A percentile compares a stretch with the other conserved stretches of the same genome.
phyloP scores from a whole-genome alignment of 2,888 invertebrate species.

The Tipula unca region DNA sequence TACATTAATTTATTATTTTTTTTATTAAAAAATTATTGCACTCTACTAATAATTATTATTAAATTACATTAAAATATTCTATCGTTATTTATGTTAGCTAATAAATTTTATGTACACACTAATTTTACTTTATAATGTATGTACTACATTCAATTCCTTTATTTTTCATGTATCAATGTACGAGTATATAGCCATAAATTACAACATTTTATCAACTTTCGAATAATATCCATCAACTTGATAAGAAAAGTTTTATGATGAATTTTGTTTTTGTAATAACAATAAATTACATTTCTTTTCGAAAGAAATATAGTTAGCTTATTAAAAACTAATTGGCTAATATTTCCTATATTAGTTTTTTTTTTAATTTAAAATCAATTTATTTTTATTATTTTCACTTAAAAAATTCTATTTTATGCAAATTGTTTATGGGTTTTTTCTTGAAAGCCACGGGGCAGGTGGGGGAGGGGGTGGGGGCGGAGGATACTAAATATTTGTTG shows the following conservation, averaged over 20 bases:
- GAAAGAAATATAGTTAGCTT: too few species aligned
- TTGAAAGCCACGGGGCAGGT: not conserved
- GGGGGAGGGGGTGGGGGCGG: too few species aligned
- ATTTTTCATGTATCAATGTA: too few species aligned
- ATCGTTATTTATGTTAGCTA: too few species aligned
- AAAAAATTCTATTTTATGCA: not conserved
- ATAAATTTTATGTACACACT: not conserved
- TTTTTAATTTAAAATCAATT: not conserved
- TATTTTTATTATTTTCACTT: not conserved
- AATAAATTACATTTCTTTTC: too few species aligned
- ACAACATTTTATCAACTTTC: not conserved
- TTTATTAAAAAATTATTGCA: not conserved
- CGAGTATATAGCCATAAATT: not conserved
- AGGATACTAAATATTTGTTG: not conserved
- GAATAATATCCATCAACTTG: not conserved
- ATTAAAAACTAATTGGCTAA: not conserved
- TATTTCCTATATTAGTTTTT: too few species aligned
- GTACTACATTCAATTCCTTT: too few species aligned
- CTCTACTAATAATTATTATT: not conserved
- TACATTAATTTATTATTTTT: not conserved
- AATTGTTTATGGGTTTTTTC: not conserved
- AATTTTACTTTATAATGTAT: too few species aligned
- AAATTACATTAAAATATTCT: not conserved
- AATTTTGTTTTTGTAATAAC: too few species aligned
- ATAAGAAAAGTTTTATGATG: not conserved